Evolutionary conservation across 2,888 invertebrate species (phyloP).

Genomic region (Ophion costatus): DNA sequence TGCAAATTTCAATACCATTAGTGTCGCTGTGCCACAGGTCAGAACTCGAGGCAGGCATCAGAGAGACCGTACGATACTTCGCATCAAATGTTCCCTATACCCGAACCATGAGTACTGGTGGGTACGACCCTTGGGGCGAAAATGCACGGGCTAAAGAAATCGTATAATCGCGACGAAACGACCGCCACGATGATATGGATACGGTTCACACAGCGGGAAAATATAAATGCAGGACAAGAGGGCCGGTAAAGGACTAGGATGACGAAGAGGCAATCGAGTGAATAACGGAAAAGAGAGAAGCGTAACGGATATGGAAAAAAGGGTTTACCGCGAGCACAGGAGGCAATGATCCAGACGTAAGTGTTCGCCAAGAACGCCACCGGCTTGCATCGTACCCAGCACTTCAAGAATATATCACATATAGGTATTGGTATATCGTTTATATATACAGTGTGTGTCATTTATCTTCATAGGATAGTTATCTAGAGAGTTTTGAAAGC

Average conservation of each 20-base stretch:
- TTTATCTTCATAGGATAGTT: too few species aligned
- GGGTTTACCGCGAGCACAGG: constrained; percentile 38
- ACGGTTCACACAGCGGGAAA: too few species aligned
- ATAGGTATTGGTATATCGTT: not conserved
- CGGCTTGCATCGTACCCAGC: constrained; percentile 33
- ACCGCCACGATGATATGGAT: not conserved
- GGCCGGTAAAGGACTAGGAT: not conserved
- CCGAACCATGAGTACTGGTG: not conserved
- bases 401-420: constrained; percentile 40
- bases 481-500: too few species aligned
- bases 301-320: constrained; percentile 10
- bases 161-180: not conserved
- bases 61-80: not conserved
- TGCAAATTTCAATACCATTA: not conserved
- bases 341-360: constrained; percentile 35
- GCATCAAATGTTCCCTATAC: not conserved
- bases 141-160: too few species aligned
- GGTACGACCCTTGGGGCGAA: too few species aligned
- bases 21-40: not conserved
- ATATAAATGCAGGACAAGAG: not conserved
- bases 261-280: constrained; percentile 1
- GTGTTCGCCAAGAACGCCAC: constrained; percentile 51
- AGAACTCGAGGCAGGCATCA: not conserved
- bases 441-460: not conserved
- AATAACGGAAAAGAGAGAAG: not conserved